Evolutionary conservation across 1,140 invertebrate genomes (phyloP).

Genomic region (Teleogryllus occipitalis): DNA sequence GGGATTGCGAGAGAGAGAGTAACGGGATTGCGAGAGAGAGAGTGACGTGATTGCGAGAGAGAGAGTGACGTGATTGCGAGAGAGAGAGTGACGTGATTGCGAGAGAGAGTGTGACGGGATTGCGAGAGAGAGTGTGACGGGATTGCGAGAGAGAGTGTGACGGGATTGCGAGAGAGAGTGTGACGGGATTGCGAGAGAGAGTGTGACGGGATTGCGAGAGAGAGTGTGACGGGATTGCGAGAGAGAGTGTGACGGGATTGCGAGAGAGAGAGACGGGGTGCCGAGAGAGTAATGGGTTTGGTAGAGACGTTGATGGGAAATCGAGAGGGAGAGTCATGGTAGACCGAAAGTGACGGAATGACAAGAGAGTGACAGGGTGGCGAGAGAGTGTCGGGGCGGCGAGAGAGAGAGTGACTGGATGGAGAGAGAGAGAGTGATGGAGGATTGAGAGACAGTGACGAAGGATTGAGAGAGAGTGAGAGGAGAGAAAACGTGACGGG

Average conservation of each 20-base stretch:
- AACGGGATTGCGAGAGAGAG: too few species aligned
- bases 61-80: too few species aligned
- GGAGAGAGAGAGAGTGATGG: not conserved
- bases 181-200: too few species aligned
- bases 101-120: too few species aligned
- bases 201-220: too few species aligned
- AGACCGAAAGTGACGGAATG: not conserved
- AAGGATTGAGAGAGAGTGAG: not conserved
- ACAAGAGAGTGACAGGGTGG: not conserved
- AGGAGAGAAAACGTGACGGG: not conserved
- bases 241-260: not conserved
- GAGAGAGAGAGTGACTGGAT: not conserved
- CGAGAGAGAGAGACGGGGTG: not conserved
- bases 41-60: too few species aligned
- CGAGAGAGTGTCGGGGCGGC: not conserved
- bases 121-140: not conserved
- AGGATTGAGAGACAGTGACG: not conserved
- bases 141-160: too few species aligned
- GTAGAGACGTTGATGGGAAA: not conserved
- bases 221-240: not conserved
- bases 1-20: too few species aligned
- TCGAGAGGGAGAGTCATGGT: not conserved
- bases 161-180: too few species aligned
- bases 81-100: too few species aligned
- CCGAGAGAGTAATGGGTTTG: not conserved